phyloP scores from a whole-genome alignment of 2,113 vertebrate species.

The Tragelaphus strepsiceros region DNA sequence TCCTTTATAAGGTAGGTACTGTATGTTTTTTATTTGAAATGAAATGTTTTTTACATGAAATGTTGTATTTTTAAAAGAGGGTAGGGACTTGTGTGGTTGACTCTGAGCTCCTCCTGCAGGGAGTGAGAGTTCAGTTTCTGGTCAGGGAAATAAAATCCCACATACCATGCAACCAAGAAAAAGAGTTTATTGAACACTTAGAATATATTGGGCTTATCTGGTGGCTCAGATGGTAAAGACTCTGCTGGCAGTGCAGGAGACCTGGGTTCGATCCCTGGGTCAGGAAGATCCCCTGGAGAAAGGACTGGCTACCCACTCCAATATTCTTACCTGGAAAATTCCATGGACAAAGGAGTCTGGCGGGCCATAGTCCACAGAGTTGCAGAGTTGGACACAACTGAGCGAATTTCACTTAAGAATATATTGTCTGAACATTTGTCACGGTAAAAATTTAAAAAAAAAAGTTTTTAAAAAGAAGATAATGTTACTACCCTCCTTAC shows the following conservation, averaged over 20 bases:
- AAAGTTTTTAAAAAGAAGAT: neutral
- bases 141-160: neutral
- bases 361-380: neutral
- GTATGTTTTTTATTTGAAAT: neutral
- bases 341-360: neutral
- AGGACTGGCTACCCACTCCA: neutral
- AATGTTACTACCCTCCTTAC: neutral
- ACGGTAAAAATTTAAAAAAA: rapidly evolving
- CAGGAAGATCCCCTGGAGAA: neutral
- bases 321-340: neutral
- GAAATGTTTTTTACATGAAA: neutral
- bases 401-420: neutral
- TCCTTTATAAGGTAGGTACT: neutral
- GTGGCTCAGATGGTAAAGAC: neutral
- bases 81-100: neutral
- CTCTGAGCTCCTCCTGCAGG: neutral
- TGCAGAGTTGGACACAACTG: neutral
- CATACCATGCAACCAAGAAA: neutral
- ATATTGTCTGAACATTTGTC: neutral
- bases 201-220: neutral
- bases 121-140: neutral
- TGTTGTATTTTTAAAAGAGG: neutral
- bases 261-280: neutral
- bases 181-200: neutral
- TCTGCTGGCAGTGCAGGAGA: neutral